These are phyloP conservation scores for Eospalax fontanierii DNA, from an alignment of 2,797 vertebrate genomes.

Conservation along the genomic window DNA sequence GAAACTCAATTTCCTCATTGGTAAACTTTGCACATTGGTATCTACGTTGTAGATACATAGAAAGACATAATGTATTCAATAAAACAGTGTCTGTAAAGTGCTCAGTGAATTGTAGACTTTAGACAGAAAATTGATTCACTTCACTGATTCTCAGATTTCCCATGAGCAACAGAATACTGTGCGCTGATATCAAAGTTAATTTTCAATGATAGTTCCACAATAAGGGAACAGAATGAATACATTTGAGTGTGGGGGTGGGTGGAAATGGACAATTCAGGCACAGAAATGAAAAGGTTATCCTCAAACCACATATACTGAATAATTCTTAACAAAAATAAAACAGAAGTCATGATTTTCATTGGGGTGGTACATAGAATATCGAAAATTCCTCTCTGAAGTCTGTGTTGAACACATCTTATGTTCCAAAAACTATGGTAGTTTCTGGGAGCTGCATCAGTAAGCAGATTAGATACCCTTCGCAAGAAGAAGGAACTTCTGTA, in stretches of 20 bases:
- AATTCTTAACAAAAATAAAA: neutral
- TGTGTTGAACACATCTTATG: neutral
- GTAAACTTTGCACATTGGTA: conserved; percentile 1
- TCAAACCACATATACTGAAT: neutral
- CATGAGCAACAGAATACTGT: neutral
- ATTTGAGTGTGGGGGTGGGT: neutral
- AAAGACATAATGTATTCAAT: conserved; percentile 36
- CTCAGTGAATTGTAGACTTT: conserved; percentile 26
- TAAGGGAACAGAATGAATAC: neutral
- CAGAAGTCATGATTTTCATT: neutral
- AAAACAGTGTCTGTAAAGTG: conserved; percentile 47
- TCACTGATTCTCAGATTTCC: conserved; percentile 58
- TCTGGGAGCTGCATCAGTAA: neutral
- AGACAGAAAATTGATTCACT: conserved; percentile 12
- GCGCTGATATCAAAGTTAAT: conserved; percentile 51
- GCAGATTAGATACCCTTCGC: neutral
- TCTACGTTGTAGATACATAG: neutral
- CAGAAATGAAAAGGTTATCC: conserved; percentile 37
- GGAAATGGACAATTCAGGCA: neutral
- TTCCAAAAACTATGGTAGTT: neutral
- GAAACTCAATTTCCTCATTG: conserved; percentile 20
- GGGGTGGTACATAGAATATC: neutral
- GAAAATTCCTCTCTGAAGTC: neutral
- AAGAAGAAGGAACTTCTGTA: neutral
- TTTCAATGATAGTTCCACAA: conserved; percentile 7